Conservation (phyloP, 2,888 invertebrate genomes). For the Drosophila atripex region DNA sequence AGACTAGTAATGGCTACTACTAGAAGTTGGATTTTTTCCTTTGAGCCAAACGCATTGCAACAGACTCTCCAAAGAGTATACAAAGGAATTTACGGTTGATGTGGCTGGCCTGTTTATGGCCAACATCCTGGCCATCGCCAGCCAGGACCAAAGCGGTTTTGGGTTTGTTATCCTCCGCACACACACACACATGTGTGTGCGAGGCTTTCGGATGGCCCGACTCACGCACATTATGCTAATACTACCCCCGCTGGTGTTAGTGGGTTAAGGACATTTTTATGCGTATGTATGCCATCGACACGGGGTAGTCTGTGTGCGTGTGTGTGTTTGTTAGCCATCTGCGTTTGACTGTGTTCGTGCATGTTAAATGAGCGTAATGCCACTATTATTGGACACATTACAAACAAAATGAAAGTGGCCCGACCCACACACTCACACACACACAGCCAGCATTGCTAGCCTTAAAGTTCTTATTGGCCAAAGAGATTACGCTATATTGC, state of each 20-base stretch:
- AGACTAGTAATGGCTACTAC: too few species aligned
- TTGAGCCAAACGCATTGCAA: background rate
- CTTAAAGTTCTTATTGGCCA: conserved; percentile 36
- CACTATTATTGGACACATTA: conserved; percentile 78
- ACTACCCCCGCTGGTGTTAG: conserved; percentile 68
- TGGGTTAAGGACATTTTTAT: conserved; percentile 79
- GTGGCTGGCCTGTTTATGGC: conserved; percentile 48
- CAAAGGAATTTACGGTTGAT: conserved; percentile 46
- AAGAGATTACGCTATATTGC: conserved; percentile 31
- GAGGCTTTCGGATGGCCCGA: conserved; percentile 18
- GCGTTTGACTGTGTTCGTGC: conserved; percentile 48
- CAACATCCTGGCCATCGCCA: conserved; percentile 3
- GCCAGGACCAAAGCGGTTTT: conserved; percentile 31
- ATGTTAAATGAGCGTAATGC: conserved; percentile 80
- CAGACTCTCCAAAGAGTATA: conserved; percentile 17
- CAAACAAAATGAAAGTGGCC: conserved; percentile 73
- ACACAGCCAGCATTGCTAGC: conserved; percentile 25
- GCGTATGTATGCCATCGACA: conserved; percentile 50
- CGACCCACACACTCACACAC: conserved; percentile 38
- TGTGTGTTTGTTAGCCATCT: conserved; percentile 19
- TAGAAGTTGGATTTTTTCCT: background rate
- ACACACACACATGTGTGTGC: conserved; percentile 20
- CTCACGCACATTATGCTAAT: conserved; percentile 76
- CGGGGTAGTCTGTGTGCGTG: conserved; percentile 27
- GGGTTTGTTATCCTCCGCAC: conserved; percentile 33